Percentiles rank a stretch among this genome's conserved stretches.
Conservation (phyloP, 2,888 invertebrate genomes). For the Macaria notata region DNA sequence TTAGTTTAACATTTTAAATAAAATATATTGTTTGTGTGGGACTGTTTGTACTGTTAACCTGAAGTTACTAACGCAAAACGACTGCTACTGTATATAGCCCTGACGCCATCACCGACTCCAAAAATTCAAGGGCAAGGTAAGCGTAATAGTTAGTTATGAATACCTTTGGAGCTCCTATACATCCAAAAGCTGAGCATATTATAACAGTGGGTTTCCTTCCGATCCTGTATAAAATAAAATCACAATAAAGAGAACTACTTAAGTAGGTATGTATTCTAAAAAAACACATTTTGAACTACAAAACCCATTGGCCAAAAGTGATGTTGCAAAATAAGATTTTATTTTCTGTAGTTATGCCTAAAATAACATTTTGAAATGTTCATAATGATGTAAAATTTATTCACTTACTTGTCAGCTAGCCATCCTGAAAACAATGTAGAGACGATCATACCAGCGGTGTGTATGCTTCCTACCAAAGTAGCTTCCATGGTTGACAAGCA, state of each 20-base stretch:
- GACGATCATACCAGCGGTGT: conserved; percentile 84
- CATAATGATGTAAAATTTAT: neutral
- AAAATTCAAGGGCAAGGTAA: conserved; percentile 58
- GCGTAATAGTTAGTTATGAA: conserved; percentile 54
- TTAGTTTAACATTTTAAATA: no score
- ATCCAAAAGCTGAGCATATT: conserved; percentile 58
- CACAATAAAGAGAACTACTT: no score
- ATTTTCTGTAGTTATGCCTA: no score
- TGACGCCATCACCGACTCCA: conserved; percentile 61
- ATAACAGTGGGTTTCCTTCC: conserved; percentile 65
- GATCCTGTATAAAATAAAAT: conserved; percentile 40
- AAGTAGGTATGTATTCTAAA: no score
- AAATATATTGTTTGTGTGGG: no score
- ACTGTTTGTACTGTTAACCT: no score
- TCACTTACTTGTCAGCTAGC: conserved; percentile 80
- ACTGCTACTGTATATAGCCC: conserved; percentile 67
- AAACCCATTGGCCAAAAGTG: no score
- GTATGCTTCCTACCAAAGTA: conserved; percentile 79
- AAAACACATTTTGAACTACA: no score
- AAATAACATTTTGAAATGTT: no score
- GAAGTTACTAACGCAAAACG: conserved; percentile 54
- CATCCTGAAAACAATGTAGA: conserved; percentile 83
- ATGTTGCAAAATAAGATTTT: no score
- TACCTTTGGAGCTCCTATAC: conserved; percentile 58
- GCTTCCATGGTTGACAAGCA: conserved; percentile 76